These are phyloP conservation scores for Cranoglanis bouderius DNA, from an alignment of 2,113 vertebrate genomes.

Conservation along the genomic window DNA sequence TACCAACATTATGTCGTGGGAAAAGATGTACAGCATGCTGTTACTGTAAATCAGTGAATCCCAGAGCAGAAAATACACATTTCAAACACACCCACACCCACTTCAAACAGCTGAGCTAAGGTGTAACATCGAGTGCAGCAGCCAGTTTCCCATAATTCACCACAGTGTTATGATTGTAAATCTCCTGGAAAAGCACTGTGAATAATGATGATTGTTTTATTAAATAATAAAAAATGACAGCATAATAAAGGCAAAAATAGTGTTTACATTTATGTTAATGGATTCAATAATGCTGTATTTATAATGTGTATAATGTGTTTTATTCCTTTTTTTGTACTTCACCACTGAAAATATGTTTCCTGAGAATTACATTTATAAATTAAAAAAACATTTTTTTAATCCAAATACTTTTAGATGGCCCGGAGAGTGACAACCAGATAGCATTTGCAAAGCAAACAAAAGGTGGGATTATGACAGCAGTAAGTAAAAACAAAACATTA, in stretches of 20 bases:
- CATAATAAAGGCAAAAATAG: background rate
- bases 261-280: background rate
- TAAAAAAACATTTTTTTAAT: no score
- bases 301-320: background rate
- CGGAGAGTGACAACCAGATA: background rate
- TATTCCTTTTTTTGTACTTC: background rate
- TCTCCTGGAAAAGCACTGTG: background rate
- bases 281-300: background rate
- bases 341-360: background rate
- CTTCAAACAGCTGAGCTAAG: slow-evolving; percentile 32
- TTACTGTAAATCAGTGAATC: slow-evolving; percentile 26
- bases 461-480: no score
- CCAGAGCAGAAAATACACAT: slow-evolving; percentile 18
- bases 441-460: no score
- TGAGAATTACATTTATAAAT: background rate
- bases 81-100: slow-evolving; percentile 17
- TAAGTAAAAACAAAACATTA: no score
- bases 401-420: background rate
- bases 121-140: slow-evolving; percentile 4
- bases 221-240: background rate
- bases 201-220: background rate
- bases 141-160: background rate
- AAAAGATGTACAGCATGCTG: background rate
- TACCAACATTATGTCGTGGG: background rate
- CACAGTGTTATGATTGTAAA: background rate